phyloP scores from a whole-genome alignment of 2,113 vertebrate genomes.

The Peromyscus leucopus region DNA sequence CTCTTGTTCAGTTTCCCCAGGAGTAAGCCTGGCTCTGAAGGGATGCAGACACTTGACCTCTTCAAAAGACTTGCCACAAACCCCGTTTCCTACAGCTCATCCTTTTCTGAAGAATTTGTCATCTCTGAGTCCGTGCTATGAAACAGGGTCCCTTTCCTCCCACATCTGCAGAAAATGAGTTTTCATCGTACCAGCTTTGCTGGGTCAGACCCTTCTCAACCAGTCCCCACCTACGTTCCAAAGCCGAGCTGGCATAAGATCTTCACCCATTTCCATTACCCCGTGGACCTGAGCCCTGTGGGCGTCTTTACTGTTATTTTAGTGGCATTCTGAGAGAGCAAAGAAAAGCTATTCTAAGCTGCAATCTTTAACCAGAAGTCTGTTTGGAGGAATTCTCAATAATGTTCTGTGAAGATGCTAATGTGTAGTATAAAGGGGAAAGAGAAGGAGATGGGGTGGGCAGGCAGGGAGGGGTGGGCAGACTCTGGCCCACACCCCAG shows the following conservation, averaged over 20 bases:
- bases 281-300: not conserved
- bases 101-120: not conserved
- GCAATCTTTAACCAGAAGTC: slow-evolving; percentile 26
- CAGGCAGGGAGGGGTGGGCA: not conserved
- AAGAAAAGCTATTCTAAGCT: slow-evolving; percentile 47
- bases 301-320: not conserved
- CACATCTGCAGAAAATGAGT: not conserved
- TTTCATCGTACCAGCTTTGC: not conserved
- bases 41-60: not conserved
- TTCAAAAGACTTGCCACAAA: not conserved
- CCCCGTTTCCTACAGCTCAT: not conserved
- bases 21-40: not conserved
- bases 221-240: not conserved
- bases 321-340: slow-evolving; percentile 29
- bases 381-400: slow-evolving; percentile 38
- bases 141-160: not conserved
- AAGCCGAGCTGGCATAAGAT: not conserved
- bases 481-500: not conserved
- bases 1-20: not conserved
- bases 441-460: not conserved
- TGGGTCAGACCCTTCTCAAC: not conserved
- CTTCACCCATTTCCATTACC: not conserved
- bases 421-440: not conserved
- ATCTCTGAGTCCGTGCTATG: not conserved
- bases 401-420: not conserved